A percentile compares a stretch with the other conserved stretches of the same genome.
Conservation (phyloP, 2,113 vertebrate genomes). For the Ophthalmolycus amberensis region DNA sequence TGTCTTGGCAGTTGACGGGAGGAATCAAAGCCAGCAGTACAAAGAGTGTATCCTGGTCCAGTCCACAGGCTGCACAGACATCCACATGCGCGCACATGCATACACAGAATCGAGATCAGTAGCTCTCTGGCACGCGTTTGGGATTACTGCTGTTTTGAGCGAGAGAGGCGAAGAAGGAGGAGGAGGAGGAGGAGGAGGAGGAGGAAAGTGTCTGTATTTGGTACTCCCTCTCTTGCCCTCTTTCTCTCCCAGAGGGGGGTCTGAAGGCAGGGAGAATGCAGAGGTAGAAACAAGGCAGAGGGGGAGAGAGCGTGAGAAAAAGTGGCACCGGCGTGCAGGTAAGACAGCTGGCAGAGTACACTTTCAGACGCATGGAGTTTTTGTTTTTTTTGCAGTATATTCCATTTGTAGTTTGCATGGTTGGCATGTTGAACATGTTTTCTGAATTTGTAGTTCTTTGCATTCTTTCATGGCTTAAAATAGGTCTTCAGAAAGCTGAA, state of each 20-base stretch:
- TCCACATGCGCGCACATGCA: constrained; percentile 31
- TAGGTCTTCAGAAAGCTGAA: neutral
- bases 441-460: neutral
- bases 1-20: constrained; percentile 69
- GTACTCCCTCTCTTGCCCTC: constrained; percentile 58
- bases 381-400: neutral
- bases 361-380: neutral
- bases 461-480: constrained; percentile 7
- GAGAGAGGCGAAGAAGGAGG: constrained; percentile 28
- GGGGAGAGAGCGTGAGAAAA: constrained; percentile 49
- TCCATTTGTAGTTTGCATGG: neutral
- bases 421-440: neutral
- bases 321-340: constrained; percentile 70
- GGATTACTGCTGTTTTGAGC: constrained; percentile 76
- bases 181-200: constrained; percentile 38
- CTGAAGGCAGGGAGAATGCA: constrained; percentile 62
- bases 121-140: constrained; percentile 75
- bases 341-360: constrained; percentile 41
- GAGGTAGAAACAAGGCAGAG: constrained; percentile 55
- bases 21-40: constrained; percentile 57
- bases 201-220: constrained; percentile 67
- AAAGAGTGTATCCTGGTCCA: constrained; percentile 63
- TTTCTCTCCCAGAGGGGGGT: constrained; percentile 55
- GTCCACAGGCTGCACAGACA: constrained; percentile 59
- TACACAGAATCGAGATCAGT: constrained; percentile 55